phyloP scores from a whole-genome alignment of 2,797 vertebrate genomes.

The Limosa lapponica region DNA sequence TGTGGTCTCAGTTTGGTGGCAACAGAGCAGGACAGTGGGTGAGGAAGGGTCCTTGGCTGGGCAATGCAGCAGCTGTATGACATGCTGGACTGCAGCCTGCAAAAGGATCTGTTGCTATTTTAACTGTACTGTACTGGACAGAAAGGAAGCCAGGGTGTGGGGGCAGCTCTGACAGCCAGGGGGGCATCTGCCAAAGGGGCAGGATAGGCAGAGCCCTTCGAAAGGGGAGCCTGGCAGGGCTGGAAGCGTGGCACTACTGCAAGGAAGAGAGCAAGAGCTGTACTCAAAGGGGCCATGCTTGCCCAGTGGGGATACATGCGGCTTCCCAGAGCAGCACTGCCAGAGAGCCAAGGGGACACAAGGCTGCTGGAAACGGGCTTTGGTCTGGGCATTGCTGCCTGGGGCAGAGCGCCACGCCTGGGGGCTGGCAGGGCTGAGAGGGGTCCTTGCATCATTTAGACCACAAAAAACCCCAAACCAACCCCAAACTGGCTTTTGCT shows the following conservation, averaged over 20 bases:
- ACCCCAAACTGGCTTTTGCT: background rate
- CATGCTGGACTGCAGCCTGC: background rate
- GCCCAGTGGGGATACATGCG: rapidly evolving
- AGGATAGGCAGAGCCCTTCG: background rate
- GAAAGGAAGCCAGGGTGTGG: rapidly evolving
- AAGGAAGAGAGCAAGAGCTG: background rate
- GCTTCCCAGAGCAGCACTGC: background rate
- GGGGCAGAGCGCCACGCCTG: no score
- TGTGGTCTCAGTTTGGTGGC: no score
- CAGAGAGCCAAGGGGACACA: background rate
- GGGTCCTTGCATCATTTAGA: background rate
- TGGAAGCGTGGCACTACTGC: background rate
- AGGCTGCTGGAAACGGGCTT: background rate
- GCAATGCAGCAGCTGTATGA: background rate
- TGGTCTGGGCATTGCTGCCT: background rate
- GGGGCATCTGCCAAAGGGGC: background rate
- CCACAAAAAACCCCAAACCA: background rate
- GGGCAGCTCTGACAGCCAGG: background rate
- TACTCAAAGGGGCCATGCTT: rapidly evolving
- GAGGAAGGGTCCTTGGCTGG: background rate
- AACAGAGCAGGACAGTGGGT: no score
- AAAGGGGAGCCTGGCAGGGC: background rate
- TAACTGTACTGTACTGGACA: background rate
- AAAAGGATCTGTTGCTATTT: background rate
- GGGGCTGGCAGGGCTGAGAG: no score